Evolutionary conservation across 2,888 invertebrate genomes (phyloP), one percentile per base, ranked within the genome.

Genomic region (Drosophila subsilvestris): DNA sequence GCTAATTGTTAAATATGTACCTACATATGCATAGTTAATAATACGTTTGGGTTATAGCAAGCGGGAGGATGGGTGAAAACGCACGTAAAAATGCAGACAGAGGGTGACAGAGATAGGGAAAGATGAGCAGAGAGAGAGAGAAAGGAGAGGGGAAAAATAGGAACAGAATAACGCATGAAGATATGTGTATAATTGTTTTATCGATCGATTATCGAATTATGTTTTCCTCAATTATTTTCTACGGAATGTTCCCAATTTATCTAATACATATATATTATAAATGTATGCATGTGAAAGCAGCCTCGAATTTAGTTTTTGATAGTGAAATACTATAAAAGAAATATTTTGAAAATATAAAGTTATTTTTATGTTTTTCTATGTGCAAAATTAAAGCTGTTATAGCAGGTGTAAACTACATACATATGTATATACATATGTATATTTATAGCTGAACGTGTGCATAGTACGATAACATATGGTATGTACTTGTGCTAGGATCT

Each of bases 151-250:
- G 12, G 18, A 8, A 10, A 27, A 47, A 8, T 14, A 17, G 22
- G 29, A 57, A 37, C 68, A 67, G 72, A 85, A 85, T 85, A 80
- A 79, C 82, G 79, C 82, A 82, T 75, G 68, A 75, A 72, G 37
- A 54, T 17, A 60, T 58, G 65, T 12, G 10, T 58, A 68, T 12
- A 8, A 55, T 53, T 61, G 56, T 54, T 63, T 32, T 44, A 37
- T 37, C n/a, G 7, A 37, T 58, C 37, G 17, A 8, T 56, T 44
- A 17, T 60, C 44, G 17, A 25, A 18, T 54, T 58, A 69, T 44
- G 37, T 63, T 60, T 50, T 20, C 9, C 51, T 60, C 67, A 49
- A 37, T 71, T 78, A 67, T 66, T 37, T 44, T 43, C 48, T 49
- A 63, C 20, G 18, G 37, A 58, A 25, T 17, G 1, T 14, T 37